Evolutionary conservation across 64 coral and sea anemone genomes (phyloP), one percentile per base, ranked within the genome.

Genomic region (Platygyra sinensis): DNA sequence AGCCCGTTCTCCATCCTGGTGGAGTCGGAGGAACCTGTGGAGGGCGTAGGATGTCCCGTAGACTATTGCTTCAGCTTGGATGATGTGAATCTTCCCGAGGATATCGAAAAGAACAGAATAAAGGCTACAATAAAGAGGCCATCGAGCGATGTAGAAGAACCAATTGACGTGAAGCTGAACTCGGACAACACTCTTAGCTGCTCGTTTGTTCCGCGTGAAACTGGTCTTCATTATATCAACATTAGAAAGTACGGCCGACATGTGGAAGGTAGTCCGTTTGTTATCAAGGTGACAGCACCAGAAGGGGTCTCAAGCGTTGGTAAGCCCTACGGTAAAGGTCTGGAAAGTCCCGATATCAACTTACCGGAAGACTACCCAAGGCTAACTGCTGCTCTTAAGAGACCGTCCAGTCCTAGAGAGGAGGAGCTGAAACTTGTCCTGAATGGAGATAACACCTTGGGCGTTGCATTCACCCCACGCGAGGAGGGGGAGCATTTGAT

Each of bases 1-100:
- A 99, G 97, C 69, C 97, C 97, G 33, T 99, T 99, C 91, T 96
- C 94, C 30, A 99, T 99, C 46, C 86, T 99, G 51, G 97, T 99
- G 6, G 97, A 99, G 73, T 91, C 97, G 7, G 97, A 99, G 59
- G 97, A 99, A 79, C 97, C 97, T 22, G 28, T 95, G 0, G 94
- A 99, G 55, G 97, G 94, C 17, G 97, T 99, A 9, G 93, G 97
- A 1, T 95, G 90, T 24, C 94, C 97, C 15, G 94, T 99, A 8
- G 97, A 99, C 67, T 95, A 95, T 77, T 93, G 90, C 85, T 93
- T 99, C 25, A 94, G 93, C 59, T 90, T 99, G 25, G 94, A 95
- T 87, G 94, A 95, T 71, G 89, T 99, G 6, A 87, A 89, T 20
- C 85, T 99, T 17, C 91, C 94, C 12, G 91, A 95, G 54, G 97